Evolutionary conservation across 2,888 invertebrate species (phyloP), one percentile per base, ranked within the genome.

Genomic region (Acholoe squamosa): DNA sequence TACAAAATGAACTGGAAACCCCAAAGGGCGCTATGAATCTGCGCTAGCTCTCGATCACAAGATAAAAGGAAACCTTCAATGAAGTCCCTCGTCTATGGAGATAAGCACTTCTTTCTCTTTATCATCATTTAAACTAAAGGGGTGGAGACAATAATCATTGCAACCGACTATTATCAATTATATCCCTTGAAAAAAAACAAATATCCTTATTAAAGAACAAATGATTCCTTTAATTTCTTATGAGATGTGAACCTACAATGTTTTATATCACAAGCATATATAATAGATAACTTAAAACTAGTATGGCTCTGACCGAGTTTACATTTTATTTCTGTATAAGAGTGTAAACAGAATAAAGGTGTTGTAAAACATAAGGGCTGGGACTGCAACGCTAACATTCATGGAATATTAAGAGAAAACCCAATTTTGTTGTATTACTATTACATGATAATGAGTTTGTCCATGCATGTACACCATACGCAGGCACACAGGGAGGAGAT

Each of bases 241-340:
- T 12, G 54, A 86, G 86, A 86, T 86, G 86, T 54, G 54, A 28
- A 28, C 25, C 86, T 86, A 16, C 52, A 54, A 54, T 86, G 86
- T 54, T 31, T 43, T 14, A 52, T 84, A 86, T 86, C 86, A 86
- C 86, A 86, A 86, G 86, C 86, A 86, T 54, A 25, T 86, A 25
- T 12, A 52, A 54, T 22, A 16, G 54, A 86, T 86, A 86, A 86
- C 86, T 86, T 86, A 86, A 80, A 80, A 54, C 86, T 86, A 86
- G 54, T 52, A 86, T 86, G 86, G 5, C 25, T 84, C 84, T 84
- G 51, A 84, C 25, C 52, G 51, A 84, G 77, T 77, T 33, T 33
- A 77, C 33, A 77, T 16, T 25, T 77, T 31, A 31, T 77, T 33
- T 31, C 77, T 77, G 28, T 28, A 77, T 33, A 77, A 28, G 7